Conservation (phyloP, 2,888 invertebrate genomes). For the Pseudanteris insignis region DNA sequence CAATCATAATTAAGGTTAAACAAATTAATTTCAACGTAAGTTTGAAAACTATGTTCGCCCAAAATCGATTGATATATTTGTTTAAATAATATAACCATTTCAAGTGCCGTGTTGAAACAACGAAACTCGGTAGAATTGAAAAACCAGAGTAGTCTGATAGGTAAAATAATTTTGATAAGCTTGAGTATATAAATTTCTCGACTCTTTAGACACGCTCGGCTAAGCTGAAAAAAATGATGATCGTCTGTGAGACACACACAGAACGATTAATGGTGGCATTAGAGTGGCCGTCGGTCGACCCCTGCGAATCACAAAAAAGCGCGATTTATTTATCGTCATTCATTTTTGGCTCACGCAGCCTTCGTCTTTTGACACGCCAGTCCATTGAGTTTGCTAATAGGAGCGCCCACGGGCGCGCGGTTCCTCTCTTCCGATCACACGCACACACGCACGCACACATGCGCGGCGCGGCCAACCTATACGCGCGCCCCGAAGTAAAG, state of each 20-base stretch:
- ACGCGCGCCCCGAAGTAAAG: slow-evolving; percentile 3
- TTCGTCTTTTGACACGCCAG: slow-evolving; percentile 32
- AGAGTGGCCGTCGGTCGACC: slow-evolving; percentile 12
- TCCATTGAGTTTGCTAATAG: slow-evolving; percentile 22
- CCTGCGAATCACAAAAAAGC: slow-evolving; percentile 19
- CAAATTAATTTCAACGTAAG: too few relatives aligned
- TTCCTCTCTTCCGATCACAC: too few relatives aligned
- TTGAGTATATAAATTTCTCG: slow-evolving; percentile 16
- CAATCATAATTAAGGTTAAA: too few relatives aligned
- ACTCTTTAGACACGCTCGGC: slow-evolving; percentile 10
- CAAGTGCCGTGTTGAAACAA: too few relatives aligned
- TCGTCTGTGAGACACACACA: slow-evolving; percentile 8
- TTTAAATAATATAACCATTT: too few relatives aligned
- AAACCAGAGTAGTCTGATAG: too few relatives aligned
- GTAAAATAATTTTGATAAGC: too few relatives aligned
- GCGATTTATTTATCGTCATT: too few relatives aligned
- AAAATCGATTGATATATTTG: too few relatives aligned
- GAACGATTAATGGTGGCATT: slow-evolving; percentile 14
- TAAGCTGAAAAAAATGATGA: slow-evolving; percentile 6
- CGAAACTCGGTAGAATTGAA: too few relatives aligned
- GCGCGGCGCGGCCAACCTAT: slow-evolving; percentile 7
- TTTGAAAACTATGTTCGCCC: too few relatives aligned
- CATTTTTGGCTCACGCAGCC: slow-evolving; percentile 24
- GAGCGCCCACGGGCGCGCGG: slow-evolving; percentile 22
- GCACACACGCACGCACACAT: slow-evolving; percentile 7